These are phyloP conservation scores for Lamprologus tigripictilis DNA, from an alignment of 2,113 vertebrate genomes.

Conservation along the genomic window DNA sequence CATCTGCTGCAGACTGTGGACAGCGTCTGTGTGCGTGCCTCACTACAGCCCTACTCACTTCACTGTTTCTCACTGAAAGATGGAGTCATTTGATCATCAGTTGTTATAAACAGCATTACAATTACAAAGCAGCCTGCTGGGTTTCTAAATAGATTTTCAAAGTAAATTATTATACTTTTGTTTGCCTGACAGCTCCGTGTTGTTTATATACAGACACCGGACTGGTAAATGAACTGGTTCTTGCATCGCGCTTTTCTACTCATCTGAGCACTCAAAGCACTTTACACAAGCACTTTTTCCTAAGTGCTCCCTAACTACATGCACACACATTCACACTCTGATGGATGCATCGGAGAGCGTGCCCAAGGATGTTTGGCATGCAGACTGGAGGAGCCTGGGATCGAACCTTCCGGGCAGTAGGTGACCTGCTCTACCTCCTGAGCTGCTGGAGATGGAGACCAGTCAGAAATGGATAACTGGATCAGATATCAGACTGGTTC, in stretches of 20 bases:
- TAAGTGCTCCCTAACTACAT: fast-evolving
- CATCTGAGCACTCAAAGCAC: neutral
- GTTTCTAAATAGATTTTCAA: neutral
- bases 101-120: neutral
- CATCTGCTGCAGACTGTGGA: neutral
- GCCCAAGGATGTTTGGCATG: neutral
- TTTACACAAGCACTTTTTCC: neutral
- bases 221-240: neutral
- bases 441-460: neutral
- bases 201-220: fast-evolving
- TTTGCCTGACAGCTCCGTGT: neutral
- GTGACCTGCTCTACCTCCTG: neutral
- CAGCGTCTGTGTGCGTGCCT: neutral
- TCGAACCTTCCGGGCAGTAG: fast-evolving
- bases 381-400: neutral
- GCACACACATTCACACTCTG: neutral
- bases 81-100: fast-evolving
- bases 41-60: neutral
- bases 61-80: neutral
- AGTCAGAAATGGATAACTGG: neutral
- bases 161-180: neutral
- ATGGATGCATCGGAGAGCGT: fast-evolving
- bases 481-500: neutral
- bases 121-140: neutral
- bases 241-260: neutral